A percentile compares a stretch with the other conserved stretches of the same genome.
phyloP scores from a whole-genome alignment of 2,797 vertebrate genomes.

The Astyanax mexicanus region DNA sequence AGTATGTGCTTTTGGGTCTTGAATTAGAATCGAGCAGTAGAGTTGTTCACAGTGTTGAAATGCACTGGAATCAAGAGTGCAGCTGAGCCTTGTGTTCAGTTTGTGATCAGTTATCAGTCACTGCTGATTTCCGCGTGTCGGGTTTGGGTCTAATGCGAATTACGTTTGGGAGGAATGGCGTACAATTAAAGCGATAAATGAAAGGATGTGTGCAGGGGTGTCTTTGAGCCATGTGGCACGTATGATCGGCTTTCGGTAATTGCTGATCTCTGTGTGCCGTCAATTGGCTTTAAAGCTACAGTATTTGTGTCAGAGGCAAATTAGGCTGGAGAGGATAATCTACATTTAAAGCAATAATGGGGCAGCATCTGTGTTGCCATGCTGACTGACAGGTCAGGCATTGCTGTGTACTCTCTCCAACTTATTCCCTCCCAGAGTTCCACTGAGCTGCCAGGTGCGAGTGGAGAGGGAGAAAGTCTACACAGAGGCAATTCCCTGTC shows the following conservation, averaged over 20 bases:
- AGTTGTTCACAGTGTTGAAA: slow-evolving; percentile 66
- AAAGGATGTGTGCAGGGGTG: slow-evolving; percentile 71
- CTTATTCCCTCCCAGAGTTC: slow-evolving; percentile 34
- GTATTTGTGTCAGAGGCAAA: not conserved
- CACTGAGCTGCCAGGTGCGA: slow-evolving; percentile 41
- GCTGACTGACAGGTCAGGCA: slow-evolving; percentile 40
- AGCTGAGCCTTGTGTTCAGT: slow-evolving; percentile 64
- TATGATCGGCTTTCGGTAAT: slow-evolving; percentile 34
- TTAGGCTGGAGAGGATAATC: slow-evolving; percentile 2
- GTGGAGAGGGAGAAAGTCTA: slow-evolving; percentile 51
- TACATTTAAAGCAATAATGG: slow-evolving; percentile 35
- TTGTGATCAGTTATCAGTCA: slow-evolving; percentile 37
- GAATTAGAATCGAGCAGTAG: slow-evolving; percentile 76
- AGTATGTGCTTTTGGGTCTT: slow-evolving; percentile 70
- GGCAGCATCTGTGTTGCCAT: slow-evolving; percentile 25
- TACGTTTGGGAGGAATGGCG: not conserved
- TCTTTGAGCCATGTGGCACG: slow-evolving; percentile 60
- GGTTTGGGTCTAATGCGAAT: not conserved
- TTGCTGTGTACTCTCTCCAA: slow-evolving; percentile 22
- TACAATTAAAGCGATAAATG: slow-evolving; percentile 47
- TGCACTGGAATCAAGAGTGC: slow-evolving; percentile 75
- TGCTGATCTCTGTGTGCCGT: slow-evolving; percentile 7
- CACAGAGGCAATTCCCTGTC: slow-evolving; percentile 72
- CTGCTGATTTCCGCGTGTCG: slow-evolving; percentile 1
- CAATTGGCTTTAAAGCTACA: slow-evolving; percentile 23